Percentiles rank a stretch among this genome's conserved stretches.
These are phyloP conservation scores for Suillia variegata DNA, from an alignment of 2,888 invertebrate genomes.

Conservation along the genomic window DNA sequence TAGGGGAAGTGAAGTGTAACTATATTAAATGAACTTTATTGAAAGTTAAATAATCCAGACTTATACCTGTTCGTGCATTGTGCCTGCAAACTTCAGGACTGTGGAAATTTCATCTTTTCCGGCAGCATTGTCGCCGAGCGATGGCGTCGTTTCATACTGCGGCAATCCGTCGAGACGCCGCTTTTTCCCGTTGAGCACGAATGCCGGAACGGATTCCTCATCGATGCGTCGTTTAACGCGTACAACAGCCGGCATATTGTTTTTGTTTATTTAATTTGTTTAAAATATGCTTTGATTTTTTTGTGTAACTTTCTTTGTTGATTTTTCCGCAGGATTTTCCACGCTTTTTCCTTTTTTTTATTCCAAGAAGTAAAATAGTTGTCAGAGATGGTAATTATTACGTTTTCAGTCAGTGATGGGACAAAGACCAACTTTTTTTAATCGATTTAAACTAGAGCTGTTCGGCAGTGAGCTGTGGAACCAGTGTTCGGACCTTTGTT, in stretches of 20 bases:
- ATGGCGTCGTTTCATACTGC: constrained; percentile 33
- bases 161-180: constrained; percentile 64
- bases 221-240: constrained; percentile 75
- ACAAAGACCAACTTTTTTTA: too few relatives aligned
- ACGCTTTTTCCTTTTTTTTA: too few relatives aligned
- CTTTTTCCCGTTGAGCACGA: constrained; percentile 75
- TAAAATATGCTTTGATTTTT: too few relatives aligned
- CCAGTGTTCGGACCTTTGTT: too few relatives aligned
- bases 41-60: constrained; percentile 17
- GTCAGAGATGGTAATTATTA: too few relatives aligned
- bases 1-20: constrained; percentile 5
- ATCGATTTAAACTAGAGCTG: too few relatives aligned
- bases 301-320: too few relatives aligned
- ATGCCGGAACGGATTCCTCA: constrained; percentile 73
- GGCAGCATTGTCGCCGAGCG: constrained; percentile 28
- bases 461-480: too few relatives aligned
- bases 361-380: too few relatives aligned
- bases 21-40: background rate
- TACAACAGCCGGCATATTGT: constrained; percentile 65
- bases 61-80: constrained; percentile 73
- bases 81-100: constrained; percentile 74
- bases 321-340: too few relatives aligned
- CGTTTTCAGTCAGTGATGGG: too few relatives aligned
- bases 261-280: too few relatives aligned
- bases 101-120: constrained; percentile 64